These are phyloP conservation scores for Diadegma fenestrale DNA, from an alignment of 2,888 invertebrate genomes.

Conservation along the genomic window DNA sequence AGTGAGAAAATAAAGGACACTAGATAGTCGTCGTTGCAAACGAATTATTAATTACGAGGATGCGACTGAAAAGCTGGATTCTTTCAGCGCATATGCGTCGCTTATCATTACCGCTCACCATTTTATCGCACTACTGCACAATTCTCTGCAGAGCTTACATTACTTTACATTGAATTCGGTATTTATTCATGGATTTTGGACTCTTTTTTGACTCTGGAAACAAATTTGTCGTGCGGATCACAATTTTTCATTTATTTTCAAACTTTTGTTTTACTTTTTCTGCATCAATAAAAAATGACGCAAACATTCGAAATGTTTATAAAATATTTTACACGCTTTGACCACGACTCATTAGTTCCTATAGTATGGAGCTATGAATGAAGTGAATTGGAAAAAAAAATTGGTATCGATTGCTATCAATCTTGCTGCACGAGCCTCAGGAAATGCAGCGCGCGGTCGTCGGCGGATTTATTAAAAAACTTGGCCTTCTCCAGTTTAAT, in stretches of 20 bases:
- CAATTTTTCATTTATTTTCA: background rate
- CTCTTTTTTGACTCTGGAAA: background rate
- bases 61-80: slow-evolving; percentile 29
- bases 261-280: too few species aligned
- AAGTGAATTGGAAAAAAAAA: slow-evolving; percentile 4
- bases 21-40: background rate
- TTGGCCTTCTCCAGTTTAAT: background rate
- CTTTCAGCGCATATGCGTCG: background rate
- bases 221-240: background rate
- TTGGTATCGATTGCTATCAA: background rate
- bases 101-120: background rate
- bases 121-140: background rate
- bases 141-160: background rate
- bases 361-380: background rate
- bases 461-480: background rate
- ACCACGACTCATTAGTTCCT: background rate
- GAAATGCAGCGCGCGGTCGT: background rate
- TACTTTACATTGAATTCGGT: background rate
- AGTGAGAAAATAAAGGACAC: background rate
- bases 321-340: background rate
- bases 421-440: background rate
- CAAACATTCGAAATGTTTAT: background rate
- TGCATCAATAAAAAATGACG: too few species aligned
- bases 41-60: slow-evolving; percentile 49
- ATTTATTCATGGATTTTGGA: background rate